Conservation (phyloP, 1,140 invertebrate species). For the Hylaeus anthracinus region DNA sequence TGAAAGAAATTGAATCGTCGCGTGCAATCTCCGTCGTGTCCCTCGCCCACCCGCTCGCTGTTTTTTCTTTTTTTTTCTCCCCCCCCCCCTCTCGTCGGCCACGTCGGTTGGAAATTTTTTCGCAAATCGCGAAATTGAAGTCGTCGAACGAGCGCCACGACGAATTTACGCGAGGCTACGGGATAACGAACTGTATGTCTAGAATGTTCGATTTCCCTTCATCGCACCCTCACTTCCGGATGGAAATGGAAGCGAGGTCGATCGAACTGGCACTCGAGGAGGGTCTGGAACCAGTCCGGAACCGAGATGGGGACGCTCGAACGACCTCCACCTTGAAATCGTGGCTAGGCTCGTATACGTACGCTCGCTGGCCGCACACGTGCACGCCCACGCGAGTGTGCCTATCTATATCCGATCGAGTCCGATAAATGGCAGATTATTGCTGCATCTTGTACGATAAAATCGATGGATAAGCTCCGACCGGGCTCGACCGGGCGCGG, state of each 20-base stretch:
- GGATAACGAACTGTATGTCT: constrained; percentile 48
- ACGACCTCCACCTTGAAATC: constrained; percentile 63
- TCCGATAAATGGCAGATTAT: constrained; percentile 48
- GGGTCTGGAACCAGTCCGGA: constrained; percentile 55
- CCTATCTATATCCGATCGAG: constrained; percentile 33
- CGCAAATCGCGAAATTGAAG: constrained; percentile 44
- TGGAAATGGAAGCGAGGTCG: constrained; percentile 67
- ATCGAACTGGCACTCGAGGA: constrained; percentile 54
- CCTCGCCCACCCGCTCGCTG: not conserved
- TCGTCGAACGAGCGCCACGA: constrained; percentile 25
- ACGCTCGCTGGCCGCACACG: too few relatives aligned
- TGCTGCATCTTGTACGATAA: constrained; percentile 6
- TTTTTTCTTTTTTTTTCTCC: not conserved
- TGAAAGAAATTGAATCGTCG: constrained; percentile 44
- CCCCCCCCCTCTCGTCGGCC: too few relatives aligned
- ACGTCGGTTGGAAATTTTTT: constrained; percentile 15
- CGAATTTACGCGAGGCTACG: constrained; percentile 22
- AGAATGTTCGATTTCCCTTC: constrained; percentile 67
- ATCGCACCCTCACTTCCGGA: constrained; percentile 63
- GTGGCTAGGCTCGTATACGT: constrained; percentile 4
- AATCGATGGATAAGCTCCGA: not conserved
- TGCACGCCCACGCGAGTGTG: not conserved
- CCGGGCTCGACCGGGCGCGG: not conserved
- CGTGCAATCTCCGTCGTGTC: constrained; percentile 33
- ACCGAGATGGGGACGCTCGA: constrained; percentile 45